Evolutionary conservation across 2,113 vertebrate genomes (phyloP), one percentile per base, ranked within the genome.

Genomic region (Stigmatopora nigra): DNA sequence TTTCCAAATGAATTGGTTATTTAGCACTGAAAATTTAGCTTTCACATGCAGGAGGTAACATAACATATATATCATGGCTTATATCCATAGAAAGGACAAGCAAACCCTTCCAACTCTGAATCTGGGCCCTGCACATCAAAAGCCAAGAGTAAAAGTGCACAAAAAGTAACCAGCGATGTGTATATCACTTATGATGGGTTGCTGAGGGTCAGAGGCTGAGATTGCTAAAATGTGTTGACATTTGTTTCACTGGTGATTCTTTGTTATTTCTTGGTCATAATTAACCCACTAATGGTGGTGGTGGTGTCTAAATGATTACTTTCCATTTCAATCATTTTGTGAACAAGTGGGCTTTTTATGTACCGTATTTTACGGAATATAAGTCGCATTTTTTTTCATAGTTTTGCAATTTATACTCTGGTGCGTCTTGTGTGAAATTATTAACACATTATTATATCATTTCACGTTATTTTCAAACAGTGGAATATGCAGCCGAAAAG

Each of bases 81-180:
- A 80, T 89, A 83, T 88, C 82, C 77, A 73, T 89, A 88, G 87
- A 90, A 69, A 88, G 86, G 84, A 85, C 88, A 85, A 75, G 80
- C 70, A 65, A 70, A 83, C 67, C 71, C 38, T 78, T 80, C 52
- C 76, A 64, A 71, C 78, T 76, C 80, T 84, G 88, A 80, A 69
- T 79, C 81, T 71, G 81, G 73, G 75, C 71, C 82, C 79, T 61
- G 70, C 79, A 67, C 82, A 65, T 83, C 88, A 80, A 73, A 74
- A 84, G 82, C 78, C 80, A 77, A 70, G 47, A 65, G 78, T 72
- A 88, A 86, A 80, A 83, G 70, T 78, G 62, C 87, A 72, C 71
- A 53, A 85, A 89, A 89, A 89, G 88, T 89, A 89, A 88, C 80
- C 67, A n/a, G 36, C 70, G 61, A 71, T 78, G 80, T 80, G 67